Evolutionary conservation across 2,888 invertebrate species (phyloP).

Genomic region (Elmis aenea): DNA sequence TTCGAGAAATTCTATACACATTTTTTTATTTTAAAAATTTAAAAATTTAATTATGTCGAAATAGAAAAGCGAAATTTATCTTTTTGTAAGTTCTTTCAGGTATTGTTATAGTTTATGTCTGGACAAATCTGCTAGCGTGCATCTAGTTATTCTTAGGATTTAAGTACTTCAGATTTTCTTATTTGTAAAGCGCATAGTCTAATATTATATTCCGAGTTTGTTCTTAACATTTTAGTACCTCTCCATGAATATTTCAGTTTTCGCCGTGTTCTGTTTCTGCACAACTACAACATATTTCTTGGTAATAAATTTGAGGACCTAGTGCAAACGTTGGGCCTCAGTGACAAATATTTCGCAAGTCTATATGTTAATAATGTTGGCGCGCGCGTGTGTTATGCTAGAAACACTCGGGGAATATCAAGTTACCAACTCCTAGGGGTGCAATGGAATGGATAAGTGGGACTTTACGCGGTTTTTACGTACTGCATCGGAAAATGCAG

Average conservation of each 20-base stretch:
- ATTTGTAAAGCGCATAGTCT: no score
- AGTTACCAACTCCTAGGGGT: conserved; percentile 14
- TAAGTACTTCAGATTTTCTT: no score
- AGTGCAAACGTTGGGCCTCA: conserved; percentile 9
- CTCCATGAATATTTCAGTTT: not conserved
- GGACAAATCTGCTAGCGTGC: no score
- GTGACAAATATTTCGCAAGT: conserved; percentile 13
- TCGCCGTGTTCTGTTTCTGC: not conserved
- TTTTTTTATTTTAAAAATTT: no score
- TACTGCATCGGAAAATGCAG: conserved; percentile 13
- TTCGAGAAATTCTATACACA: no score
- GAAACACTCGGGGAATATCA: conserved; percentile 13
- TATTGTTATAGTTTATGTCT: no score
- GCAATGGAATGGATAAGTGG: conserved; percentile 8
- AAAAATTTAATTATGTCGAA: no score
- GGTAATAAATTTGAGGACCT: conserved; percentile 12
- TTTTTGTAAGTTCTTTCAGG: no score
- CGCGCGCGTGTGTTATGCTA: conserved; percentile 12
- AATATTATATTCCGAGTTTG: no score
- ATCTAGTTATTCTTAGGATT: no score
- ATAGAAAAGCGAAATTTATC: no score
- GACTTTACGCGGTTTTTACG: conserved; percentile 12
- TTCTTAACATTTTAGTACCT: no score
- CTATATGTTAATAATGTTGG: conserved; percentile 14
- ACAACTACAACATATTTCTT: conserved; percentile 11